Base-by-base conservation (phyloP, 1,140 invertebrate genomes). In the Drosophila setifemur region DNA sequence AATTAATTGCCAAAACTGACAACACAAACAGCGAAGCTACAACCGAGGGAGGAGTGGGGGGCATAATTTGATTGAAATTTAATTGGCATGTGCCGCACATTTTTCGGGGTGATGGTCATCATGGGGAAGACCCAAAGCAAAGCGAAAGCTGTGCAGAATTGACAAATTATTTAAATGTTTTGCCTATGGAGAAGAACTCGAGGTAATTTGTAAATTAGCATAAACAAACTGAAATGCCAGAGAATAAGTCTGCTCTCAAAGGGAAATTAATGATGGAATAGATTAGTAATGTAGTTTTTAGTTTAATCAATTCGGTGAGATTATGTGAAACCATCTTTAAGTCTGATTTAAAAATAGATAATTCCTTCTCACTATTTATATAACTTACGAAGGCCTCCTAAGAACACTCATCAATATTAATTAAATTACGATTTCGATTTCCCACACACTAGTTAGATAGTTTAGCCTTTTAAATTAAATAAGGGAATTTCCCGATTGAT, bases 1-100 rank as follows among this genome's bases (percentile, higher is more conserved):
- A 88, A 88, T 88, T 88, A 88, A 85, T 88, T 88, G 75, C 75
- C 47, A 75, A 86, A 86, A 86, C 79, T 86, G 79, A 86, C 81
- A 83, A 68, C 37, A 55, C 66, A 58, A 55, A 52, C 71, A 52
- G 50, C 14, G 40, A 31, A 57, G 26, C 35, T 11, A 18, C 21
- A 26, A 21, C 35, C 53, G 6, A 39, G 23, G 29, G 35, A 71
- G n/a, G n/a, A n/a, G n/a, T n/a, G n/a, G n/a, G n/a, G n/a, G n/a
- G 55, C 81, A 83, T 83, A 83, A 83, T 86, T 83, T 83, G 71
- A 83, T 83, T 83, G 66, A 71, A 83, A 74, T 83, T 83, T 83
- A 83, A 83, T 83, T 83, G 79, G 81, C 70, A 81, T 69, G 49
- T 55, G 71, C 58, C 54, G 52, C 52, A 61, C 70, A 47, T 44